Evolutionary conservation across 37 sponge, comb jelly and placozoan species (phyloP).

Genomic region (Ianthella basta): DNA sequence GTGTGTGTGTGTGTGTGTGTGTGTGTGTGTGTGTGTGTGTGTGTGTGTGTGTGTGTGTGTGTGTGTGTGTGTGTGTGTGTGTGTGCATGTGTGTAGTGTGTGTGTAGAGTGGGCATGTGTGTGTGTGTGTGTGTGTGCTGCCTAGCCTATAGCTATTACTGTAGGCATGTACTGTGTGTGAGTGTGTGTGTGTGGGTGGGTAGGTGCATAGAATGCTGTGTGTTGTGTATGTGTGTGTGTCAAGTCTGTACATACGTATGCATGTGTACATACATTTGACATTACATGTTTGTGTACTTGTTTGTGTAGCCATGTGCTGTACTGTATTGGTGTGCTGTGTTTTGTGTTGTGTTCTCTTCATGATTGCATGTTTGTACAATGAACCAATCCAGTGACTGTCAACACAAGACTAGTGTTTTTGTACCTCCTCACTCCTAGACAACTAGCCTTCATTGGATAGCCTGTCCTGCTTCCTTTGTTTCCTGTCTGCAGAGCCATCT

Average conservation of each 20-base stretch:
- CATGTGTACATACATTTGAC: no score
- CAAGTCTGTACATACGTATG: constrained; percentile 13
- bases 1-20: constrained; percentile 30
- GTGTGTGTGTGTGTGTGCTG: constrained; percentile 18
- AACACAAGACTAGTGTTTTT: no score
- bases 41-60: constrained; percentile 9
- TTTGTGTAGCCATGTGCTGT: no score
- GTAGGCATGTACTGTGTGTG: constrained; percentile 15
- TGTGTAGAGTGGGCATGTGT: constrained; percentile 19
- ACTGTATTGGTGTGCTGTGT: no score
- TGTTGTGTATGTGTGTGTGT: constrained; percentile 26
- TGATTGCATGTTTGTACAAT: no score
- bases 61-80: constrained; percentile 29
- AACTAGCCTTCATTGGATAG: no score
- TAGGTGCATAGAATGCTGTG: neutral
- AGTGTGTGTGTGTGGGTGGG: constrained; percentile 28
- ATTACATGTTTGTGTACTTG: neutral
- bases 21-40: constrained; percentile 36
- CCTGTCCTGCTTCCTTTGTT: neutral
- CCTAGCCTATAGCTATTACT: neutral
- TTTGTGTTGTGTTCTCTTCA: no score
- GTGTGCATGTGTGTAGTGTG: constrained; percentile 17
- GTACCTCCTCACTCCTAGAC: no score
- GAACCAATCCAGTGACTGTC: no score
- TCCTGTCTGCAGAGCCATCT: constrained; percentile 48